Percentiles rank a stretch among this genome's conserved stretches.
These are phyloP conservation scores for Silurus meridionalis DNA, from an alignment of 2,113 vertebrate species.

Conservation along the genomic window DNA sequence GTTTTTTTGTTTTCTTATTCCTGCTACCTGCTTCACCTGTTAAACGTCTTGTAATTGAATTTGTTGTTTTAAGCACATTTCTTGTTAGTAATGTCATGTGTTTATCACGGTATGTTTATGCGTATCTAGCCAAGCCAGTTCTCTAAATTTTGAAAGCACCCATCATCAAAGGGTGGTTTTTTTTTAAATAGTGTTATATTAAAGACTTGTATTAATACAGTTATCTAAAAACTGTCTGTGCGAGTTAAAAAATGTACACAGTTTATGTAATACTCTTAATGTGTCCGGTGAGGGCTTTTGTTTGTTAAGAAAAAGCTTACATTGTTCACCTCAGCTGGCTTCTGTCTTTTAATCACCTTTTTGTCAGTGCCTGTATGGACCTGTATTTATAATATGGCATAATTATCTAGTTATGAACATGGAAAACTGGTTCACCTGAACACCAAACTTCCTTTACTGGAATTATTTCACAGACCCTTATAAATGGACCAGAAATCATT, in stretches of 20 bases:
- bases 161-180: neutral
- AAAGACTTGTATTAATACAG: too few species aligned
- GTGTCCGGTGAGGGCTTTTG: too few species aligned
- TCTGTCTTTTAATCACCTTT: neutral
- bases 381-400: neutral
- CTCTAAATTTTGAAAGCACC: neutral
- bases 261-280: too few species aligned
- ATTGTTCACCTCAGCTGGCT: neutral
- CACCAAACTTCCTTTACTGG: too few species aligned
- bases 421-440: constrained; percentile 8
- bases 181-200: too few species aligned
- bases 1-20: neutral
- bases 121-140: neutral
- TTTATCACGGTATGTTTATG: neutral
- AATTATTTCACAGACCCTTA: too few species aligned
- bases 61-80: neutral
- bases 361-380: constrained; percentile 5
- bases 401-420: neutral
- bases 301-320: too few species aligned
- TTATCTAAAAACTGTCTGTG: too few species aligned
- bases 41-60: neutral
- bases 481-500: too few species aligned
- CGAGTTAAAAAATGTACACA: too few species aligned
- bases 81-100: neutral
- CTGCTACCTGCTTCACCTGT: neutral